phyloP scores from a whole-genome alignment of 2,797 vertebrate species.

The Channallabes apus region DNA sequence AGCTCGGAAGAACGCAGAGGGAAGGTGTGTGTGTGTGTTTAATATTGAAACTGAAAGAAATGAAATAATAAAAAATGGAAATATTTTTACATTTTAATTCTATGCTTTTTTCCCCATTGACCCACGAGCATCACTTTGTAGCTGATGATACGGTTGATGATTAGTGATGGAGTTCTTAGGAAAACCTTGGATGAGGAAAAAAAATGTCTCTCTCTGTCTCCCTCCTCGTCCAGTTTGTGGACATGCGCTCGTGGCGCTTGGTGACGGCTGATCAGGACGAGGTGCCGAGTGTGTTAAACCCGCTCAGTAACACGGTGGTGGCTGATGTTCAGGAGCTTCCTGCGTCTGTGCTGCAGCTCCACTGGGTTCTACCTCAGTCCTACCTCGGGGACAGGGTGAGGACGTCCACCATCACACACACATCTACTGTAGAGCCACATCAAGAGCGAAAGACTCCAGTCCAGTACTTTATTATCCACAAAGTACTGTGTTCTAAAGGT shows the following conservation, averaged over 20 bases:
- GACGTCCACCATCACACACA: not conserved
- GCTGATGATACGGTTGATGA: not conserved
- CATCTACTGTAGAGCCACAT: not conserved
- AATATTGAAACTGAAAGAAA: not conserved
- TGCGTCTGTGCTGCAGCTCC: constrained; percentile 70
- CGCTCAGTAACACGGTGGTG: constrained; percentile 83
- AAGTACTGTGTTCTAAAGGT: too few species aligned
- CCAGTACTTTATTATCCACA: not conserved
- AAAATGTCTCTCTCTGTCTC: not conserved
- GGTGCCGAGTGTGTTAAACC: constrained; percentile 82
- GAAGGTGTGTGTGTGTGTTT: constrained; percentile 74
- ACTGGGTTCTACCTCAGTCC: constrained; percentile 86
- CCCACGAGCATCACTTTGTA: not conserved
- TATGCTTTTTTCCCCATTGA: not conserved
- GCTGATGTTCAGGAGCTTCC: constrained; percentile 91
- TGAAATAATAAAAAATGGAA: not conserved
- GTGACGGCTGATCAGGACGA: constrained; percentile 71
- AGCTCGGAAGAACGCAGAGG: constrained; percentile 79
- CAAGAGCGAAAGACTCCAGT: not conserved
- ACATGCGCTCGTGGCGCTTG: constrained; percentile 86
- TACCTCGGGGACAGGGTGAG: constrained; percentile 90
- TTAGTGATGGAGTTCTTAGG: not conserved
- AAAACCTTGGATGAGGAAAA: too few species aligned
- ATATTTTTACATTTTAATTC: too few species aligned
- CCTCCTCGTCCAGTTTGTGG: constrained; percentile 76